These are phyloP conservation scores for Mythimna pallens DNA, from an alignment of 2,888 invertebrate genomes.

Conservation along the genomic window DNA sequence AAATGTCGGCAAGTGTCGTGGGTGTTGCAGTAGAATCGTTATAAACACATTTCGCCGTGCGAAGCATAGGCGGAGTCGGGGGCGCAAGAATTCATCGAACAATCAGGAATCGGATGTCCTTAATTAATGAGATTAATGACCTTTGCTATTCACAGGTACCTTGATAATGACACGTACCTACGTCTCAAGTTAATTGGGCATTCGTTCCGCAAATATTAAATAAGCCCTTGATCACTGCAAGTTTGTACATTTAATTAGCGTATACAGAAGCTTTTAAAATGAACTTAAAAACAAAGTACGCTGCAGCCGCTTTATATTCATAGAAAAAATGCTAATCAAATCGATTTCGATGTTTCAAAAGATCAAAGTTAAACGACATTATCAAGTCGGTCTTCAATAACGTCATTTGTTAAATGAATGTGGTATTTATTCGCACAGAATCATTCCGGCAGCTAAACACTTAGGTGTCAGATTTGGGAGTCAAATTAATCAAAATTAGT, in stretches of 20 bases:
- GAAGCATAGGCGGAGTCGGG: slow-evolving; percentile 82
- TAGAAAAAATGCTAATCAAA: slow-evolving; percentile 57
- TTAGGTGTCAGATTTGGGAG: slow-evolving; percentile 48
- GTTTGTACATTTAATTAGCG: slow-evolving; percentile 35
- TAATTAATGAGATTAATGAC: slow-evolving; percentile 76
- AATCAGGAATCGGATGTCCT: slow-evolving; percentile 76
- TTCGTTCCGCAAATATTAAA: slow-evolving; percentile 49
- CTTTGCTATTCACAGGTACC: slow-evolving; percentile 55
- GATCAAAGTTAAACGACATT: slow-evolving; percentile 33
- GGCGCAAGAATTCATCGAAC: slow-evolving; percentile 70
- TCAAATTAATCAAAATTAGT: slow-evolving; percentile 57
- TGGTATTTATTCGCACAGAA: slow-evolving; percentile 18
- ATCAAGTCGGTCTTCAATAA: slow-evolving; percentile 34
- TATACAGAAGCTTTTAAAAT: slow-evolving; percentile 9
- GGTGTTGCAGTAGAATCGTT: slow-evolving; percentile 84
- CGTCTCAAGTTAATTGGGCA: slow-evolving; percentile 49
- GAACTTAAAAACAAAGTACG: slow-evolving; percentile 34
- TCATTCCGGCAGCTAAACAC: slow-evolving; percentile 16
- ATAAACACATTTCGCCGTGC: slow-evolving; percentile 87
- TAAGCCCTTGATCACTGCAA: slow-evolving; percentile 48
- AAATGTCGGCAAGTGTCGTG: slow-evolving; percentile 73
- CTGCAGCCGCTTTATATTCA: slow-evolving; percentile 50
- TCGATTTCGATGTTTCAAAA: slow-evolving; percentile 46
- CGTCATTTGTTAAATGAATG: slow-evolving; percentile 38
- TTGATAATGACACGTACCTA: slow-evolving; percentile 42